Evolutionary conservation across 2,888 invertebrate genomes (phyloP).

Genomic region (Griposia aprilina): DNA sequence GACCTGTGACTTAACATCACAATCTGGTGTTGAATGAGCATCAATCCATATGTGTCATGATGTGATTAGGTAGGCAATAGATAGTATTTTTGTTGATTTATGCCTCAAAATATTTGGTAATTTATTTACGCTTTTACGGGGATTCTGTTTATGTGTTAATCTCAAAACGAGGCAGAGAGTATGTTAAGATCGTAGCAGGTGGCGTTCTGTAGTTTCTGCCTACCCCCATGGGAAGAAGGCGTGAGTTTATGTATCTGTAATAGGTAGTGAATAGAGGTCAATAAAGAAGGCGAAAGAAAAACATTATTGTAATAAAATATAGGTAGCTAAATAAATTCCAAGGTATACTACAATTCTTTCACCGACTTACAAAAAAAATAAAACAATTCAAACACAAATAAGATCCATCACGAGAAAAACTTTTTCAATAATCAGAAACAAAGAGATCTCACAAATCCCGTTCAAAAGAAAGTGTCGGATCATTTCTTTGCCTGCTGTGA

Average conservation of each 20-base stretch:
- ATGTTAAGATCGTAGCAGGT: no score
- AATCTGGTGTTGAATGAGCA: neutral
- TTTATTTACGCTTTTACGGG: neutral
- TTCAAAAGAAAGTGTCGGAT: slow-evolving; percentile 45
- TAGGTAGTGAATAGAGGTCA: neutral
- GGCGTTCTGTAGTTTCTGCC: no score
- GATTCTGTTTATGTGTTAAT: no score
- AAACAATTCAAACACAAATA: neutral
- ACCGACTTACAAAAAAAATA: neutral
- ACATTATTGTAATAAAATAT: neutral
- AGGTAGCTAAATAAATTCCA: neutral
- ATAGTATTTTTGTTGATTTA: neutral
- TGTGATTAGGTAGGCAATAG: neutral
- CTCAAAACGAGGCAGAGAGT: no score
- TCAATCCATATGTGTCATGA: neutral
- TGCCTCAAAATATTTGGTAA: neutral
- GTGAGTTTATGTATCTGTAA: neutral
- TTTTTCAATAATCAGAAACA: slow-evolving; percentile 35
- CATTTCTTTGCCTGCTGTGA: slow-evolving; percentile 33
- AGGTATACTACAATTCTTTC: no score
- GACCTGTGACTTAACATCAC: neutral
- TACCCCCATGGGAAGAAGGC: no score
- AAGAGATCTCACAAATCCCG: slow-evolving; percentile 35
- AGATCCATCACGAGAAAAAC: slow-evolving; percentile 6
- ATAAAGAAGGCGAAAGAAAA: neutral